Conservation (phyloP, 1,140 invertebrate species). For the Lutraria rhynchaena region DNA sequence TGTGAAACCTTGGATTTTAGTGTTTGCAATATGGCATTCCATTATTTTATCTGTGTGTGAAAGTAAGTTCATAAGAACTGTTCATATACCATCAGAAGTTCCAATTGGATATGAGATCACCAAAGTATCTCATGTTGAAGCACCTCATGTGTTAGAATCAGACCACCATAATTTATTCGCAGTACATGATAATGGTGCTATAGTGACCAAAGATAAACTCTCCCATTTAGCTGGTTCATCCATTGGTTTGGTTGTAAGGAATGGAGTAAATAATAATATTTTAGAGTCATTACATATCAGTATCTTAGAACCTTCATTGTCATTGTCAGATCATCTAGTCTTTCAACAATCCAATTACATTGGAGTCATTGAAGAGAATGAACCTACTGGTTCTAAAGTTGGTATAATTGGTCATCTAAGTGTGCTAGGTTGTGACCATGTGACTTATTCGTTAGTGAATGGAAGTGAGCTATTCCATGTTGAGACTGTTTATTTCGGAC, state of each 20-base stretch:
- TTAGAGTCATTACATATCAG: constrained; percentile 32
- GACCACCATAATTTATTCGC: not conserved
- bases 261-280: constrained; percentile 7
- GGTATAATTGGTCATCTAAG: constrained; percentile 41
- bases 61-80: not conserved
- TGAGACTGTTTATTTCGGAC: constrained; percentile 17
- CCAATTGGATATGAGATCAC: constrained; percentile 28
- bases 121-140: constrained; percentile 6
- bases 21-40: constrained; percentile 18
- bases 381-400: constrained; percentile 14
- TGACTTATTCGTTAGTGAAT: constrained; percentile 29
- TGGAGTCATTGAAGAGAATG: constrained; percentile 42
- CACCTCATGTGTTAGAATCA: constrained; percentile 23
- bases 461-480: constrained; percentile 1
- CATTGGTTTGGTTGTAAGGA: not conserved
- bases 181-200: constrained; percentile 6
- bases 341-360: constrained; percentile 50
- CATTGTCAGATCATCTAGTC: constrained; percentile 30
- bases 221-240: constrained; percentile 12
- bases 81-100: constrained; percentile 6
- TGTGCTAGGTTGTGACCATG: constrained; percentile 16
- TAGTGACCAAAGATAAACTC: constrained; percentile 32
- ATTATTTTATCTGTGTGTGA: constrained; percentile 12
- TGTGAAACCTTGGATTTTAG: not conserved
- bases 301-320: constrained; percentile 2